Evolutionary conservation across 2,797 vertebrate species (phyloP).

Genomic region (Pitangus sulphuratus): DNA sequence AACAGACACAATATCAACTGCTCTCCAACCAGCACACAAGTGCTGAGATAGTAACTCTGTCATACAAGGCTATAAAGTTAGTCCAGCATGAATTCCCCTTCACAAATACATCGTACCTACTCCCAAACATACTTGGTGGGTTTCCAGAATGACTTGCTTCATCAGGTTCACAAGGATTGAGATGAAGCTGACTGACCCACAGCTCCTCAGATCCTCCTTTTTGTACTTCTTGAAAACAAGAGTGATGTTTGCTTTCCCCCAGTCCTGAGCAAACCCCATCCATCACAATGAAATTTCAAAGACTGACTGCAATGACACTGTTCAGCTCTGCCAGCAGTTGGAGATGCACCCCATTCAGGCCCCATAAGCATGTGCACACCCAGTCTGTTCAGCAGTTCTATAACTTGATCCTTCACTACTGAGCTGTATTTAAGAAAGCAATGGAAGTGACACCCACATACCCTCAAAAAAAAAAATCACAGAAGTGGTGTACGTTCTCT

Average conservation of each 20-base stretch:
- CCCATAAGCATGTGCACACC: not conserved
- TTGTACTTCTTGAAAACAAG: not conserved
- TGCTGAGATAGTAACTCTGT: not conserved
- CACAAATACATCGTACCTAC: not conserved
- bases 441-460: not conserved
- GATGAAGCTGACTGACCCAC: not conserved
- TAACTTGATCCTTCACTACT: not conserved
- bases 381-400: not conserved
- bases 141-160: not conserved
- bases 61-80: not conserved
- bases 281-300: not conserved
- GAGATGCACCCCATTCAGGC: not conserved
- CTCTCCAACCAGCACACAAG: no score
- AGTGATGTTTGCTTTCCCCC: not conserved
- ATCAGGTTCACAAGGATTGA: not conserved
- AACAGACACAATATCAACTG: not conserved
- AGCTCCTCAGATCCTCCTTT: not conserved
- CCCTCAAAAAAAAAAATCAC: not conserved
- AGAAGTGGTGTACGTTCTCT: not conserved
- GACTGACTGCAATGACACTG: not conserved
- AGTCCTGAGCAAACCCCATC: not conserved
- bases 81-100: not conserved
- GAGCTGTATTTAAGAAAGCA: not conserved
- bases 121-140: not conserved
- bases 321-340: not conserved